phyloP scores from a whole-genome alignment of 2,113 vertebrate species.

The Sarotherodon lohbergeri region DNA sequence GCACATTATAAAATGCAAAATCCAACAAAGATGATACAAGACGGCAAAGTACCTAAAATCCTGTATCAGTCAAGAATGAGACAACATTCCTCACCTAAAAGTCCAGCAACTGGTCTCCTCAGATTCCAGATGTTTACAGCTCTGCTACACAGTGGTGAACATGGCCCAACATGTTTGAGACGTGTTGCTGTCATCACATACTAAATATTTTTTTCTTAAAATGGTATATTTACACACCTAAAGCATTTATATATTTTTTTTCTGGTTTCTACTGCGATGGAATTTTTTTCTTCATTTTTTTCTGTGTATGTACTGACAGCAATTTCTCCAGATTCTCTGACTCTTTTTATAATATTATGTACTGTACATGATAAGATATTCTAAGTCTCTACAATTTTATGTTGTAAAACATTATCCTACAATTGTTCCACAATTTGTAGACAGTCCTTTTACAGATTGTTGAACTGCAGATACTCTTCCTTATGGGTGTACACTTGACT shows the following conservation, averaged over 20 bases:
- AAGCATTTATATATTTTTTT: neutral
- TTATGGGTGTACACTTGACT: neutral
- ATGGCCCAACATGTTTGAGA: neutral
- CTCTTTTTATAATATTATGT: neutral
- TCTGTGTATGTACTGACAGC: neutral
- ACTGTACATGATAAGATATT: neutral
- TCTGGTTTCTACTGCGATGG: accelerated
- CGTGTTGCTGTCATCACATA: accelerated
- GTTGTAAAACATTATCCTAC: accelerated
- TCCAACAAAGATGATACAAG: accelerated
- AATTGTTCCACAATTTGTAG: neutral
- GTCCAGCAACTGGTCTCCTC: neutral
- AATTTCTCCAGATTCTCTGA: neutral
- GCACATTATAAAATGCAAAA: neutral
- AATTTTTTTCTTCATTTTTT: accelerated
- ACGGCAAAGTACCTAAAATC: neutral
- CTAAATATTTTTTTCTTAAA: accelerated
- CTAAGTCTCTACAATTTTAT: neutral
- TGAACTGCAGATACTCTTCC: neutral
- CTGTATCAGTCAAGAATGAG: neutral
- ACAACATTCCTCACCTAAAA: neutral
- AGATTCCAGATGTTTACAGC: accelerated
- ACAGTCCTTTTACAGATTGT: accelerated
- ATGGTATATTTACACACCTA: neutral
- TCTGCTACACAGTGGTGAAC: neutral